Evolutionary conservation across 2,113 vertebrate species (phyloP).

Genomic region (Macroglossus sobrinus): DNA sequence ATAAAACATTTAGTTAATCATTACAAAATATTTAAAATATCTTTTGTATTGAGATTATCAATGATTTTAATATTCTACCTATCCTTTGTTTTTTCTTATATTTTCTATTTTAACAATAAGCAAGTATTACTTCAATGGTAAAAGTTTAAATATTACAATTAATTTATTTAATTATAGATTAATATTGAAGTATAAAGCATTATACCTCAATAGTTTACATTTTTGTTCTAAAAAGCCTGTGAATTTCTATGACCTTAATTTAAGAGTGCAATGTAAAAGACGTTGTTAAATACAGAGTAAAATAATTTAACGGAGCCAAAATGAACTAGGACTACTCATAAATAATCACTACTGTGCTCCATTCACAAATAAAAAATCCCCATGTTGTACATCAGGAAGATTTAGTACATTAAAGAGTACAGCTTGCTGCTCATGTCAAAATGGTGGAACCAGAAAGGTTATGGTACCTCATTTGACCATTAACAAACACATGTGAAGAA

Average conservation of each 20-base stretch:
- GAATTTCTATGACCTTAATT: not conserved
- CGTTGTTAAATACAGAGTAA: not conserved
- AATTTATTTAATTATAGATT: not conserved
- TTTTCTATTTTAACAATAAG: not conserved
- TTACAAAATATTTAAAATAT: not conserved
- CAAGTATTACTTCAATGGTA: not conserved
- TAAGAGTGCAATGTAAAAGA: not conserved
- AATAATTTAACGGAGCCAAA: not conserved
- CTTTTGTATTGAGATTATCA: not conserved
- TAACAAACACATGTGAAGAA: not conserved
- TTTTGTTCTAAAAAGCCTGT: not conserved
- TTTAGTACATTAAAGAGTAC: not conserved
- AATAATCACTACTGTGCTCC: not conserved
- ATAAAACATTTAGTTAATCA: not conserved
- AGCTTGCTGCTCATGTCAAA: not conserved
- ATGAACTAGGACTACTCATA: not conserved
- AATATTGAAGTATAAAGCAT: not conserved
- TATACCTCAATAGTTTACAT: not conserved
- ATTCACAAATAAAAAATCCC: not conserved
- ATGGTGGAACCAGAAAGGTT: not conserved
- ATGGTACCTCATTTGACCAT: not conserved
- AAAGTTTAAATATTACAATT: not conserved
- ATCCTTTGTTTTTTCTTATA: not conserved
- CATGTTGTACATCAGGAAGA: accelerated
- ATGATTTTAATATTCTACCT: not conserved